Evolutionary conservation across 2,888 invertebrate genomes (phyloP).

Genomic region (Eremobia ochroleuca): DNA sequence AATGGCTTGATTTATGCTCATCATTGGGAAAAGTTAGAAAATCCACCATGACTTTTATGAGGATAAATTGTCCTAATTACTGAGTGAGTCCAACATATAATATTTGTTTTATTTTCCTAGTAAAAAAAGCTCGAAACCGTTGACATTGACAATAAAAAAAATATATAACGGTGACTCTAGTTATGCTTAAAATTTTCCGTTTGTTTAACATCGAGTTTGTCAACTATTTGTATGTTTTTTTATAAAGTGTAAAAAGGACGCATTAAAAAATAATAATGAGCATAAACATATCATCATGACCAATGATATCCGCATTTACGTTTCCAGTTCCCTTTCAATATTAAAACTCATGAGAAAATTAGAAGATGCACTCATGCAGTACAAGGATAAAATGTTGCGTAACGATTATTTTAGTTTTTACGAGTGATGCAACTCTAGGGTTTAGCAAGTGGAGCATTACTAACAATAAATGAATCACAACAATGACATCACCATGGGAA

Average conservation of each 20-base stretch:
- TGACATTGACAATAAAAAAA: background rate
- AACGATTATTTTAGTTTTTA: conserved; percentile 46
- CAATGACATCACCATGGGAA: conserved; percentile 68
- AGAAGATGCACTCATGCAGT: conserved; percentile 5
- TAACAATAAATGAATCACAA: conserved; percentile 67
- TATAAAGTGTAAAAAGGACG: background rate
- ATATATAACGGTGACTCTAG: background rate
- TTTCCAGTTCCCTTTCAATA: background rate
- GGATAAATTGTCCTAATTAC: conserved; percentile 47
- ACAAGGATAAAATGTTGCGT: conserved; percentile 28
- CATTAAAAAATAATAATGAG: background rate
- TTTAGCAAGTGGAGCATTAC: conserved; percentile 55
- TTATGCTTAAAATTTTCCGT: background rate
- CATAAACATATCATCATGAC: background rate
- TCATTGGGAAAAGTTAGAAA: conserved; percentile 39
- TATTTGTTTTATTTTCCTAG: conserved; percentile 18
- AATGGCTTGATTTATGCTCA: conserved; percentile 20
- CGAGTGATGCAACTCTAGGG: conserved; percentile 49
- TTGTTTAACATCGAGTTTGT: background rate
- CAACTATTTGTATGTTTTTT: background rate
- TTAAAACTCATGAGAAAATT: background rate
- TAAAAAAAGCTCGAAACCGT: conserved; percentile 3
- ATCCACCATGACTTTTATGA: conserved; percentile 23
- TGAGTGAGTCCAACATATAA: conserved; percentile 22
- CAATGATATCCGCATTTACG: background rate